phyloP scores from a whole-genome alignment of 64 coral and sea anemone species.

The Pocillopora verrucosa region DNA sequence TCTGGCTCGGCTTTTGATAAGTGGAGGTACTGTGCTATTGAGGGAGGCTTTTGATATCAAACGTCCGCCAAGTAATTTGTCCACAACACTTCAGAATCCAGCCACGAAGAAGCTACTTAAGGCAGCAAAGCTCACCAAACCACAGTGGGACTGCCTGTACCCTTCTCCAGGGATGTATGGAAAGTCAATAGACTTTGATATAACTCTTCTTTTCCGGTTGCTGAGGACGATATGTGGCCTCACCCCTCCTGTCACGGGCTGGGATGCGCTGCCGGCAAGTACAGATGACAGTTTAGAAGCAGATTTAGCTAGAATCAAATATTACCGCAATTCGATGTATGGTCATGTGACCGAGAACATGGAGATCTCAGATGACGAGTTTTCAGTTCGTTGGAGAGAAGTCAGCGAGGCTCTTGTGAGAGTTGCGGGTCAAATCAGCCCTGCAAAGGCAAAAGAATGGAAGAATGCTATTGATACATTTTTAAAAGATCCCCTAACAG shows the following conservation, averaged over 20 bases:
- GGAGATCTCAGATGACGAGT: constrained; percentile 34
- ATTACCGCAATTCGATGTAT: not conserved
- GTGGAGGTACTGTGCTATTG: not conserved
- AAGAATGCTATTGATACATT: not conserved
- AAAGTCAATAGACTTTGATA: constrained; percentile 22
- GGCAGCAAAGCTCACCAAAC: not conserved
- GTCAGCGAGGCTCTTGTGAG: not conserved
- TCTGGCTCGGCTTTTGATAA: no score
- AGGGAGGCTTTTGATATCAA: constrained; percentile 5
- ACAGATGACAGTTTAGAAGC: not conserved
- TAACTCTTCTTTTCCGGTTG: not conserved
- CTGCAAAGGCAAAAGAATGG: constrained; percentile 9
- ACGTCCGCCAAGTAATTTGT: constrained; percentile 3
- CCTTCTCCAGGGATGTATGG: constrained; percentile 37
- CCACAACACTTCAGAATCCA: not conserved
- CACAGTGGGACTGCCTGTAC: constrained; percentile 28
- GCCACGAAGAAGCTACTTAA: not conserved
- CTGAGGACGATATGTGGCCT: no score
- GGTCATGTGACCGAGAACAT: constrained; percentile 16
- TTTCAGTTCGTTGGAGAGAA: constrained; percentile 1
- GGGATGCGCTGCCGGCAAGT: no score
- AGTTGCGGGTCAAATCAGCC: constrained; percentile 38
- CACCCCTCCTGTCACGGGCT: no score
- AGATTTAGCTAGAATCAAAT: constrained; percentile 24
- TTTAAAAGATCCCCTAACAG: constrained; percentile 1